Evolutionary conservation across 2,888 invertebrate genomes (phyloP).

Genomic region (Ophioninae sp.): DNA sequence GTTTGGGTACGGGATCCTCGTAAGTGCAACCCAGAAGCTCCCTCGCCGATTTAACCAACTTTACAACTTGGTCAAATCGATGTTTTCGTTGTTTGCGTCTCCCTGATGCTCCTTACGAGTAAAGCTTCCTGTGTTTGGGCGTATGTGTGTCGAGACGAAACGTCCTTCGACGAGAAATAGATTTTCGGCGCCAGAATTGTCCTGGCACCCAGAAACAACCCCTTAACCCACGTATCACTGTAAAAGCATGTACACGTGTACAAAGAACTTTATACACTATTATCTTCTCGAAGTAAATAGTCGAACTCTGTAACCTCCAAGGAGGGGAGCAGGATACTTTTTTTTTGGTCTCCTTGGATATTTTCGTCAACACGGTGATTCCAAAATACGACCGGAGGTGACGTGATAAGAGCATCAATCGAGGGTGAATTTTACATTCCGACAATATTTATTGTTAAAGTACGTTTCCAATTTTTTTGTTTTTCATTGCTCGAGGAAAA

Average conservation of each 20-base stretch:
- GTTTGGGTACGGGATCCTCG: conserved; percentile 8
- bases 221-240: background rate
- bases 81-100: conserved; percentile 66
- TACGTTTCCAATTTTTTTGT: too few relatives aligned
- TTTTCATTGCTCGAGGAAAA: too few relatives aligned
- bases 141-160: conserved; percentile 23
- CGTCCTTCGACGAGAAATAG: conserved; percentile 59
- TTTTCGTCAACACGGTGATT: conserved; percentile 65
- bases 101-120: conserved; percentile 55
- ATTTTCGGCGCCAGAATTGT: conserved; percentile 60
- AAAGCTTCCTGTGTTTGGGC: conserved; percentile 35
- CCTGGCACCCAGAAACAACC: conserved; percentile 24
- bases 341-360: conserved; percentile 56
- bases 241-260: background rate
- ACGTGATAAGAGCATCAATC: conserved; percentile 25
- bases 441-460: too few relatives aligned
- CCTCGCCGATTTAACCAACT: conserved; percentile 46
- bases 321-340: conserved; percentile 19
- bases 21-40: conserved; percentile 16
- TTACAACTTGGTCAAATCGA: conserved; percentile 64
- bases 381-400: conserved; percentile 43
- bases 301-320: background rate
- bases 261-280: conserved; percentile 5
- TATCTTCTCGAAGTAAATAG: background rate
- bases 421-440: background rate